Evolutionary conservation across 2,888 invertebrate species (phyloP).

Genomic region (Eupithecia centaureata): DNA sequence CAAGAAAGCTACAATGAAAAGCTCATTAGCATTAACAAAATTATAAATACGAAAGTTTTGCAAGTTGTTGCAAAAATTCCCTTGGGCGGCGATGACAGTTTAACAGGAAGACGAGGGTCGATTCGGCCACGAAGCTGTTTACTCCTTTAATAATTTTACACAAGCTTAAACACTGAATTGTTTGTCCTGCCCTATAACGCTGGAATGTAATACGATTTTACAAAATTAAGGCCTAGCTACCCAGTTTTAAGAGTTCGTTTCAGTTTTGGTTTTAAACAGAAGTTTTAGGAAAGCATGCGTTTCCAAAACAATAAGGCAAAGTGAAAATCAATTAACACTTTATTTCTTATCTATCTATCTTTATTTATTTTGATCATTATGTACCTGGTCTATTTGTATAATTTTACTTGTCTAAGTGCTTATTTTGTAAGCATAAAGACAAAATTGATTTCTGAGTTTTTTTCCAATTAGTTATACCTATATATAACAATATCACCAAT

Average conservation of each 20-base stretch:
- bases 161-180: constrained; percentile 20
- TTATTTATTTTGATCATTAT: no score
- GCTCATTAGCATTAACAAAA: constrained; percentile 39
- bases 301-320: no score
- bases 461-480: no score
- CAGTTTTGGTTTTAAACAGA: not conserved
- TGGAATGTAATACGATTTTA: not conserved
- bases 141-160: constrained; percentile 21
- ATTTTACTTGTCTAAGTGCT: no score
- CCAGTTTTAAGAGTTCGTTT: not conserved
- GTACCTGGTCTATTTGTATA: no score
- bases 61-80: constrained; percentile 42
- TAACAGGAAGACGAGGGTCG: constrained; percentile 38
- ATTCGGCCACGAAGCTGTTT: constrained; percentile 21
- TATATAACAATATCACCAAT: not conserved
- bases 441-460: no score
- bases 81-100: constrained; percentile 40
- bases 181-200: not conserved
- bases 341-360: no score
- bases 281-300: not conserved
- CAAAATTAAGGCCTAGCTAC: not conserved
- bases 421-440: no score
- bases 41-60: constrained; percentile 36
- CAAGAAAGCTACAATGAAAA: constrained; percentile 26
- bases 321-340: no score